Evolutionary conservation across 2,797 vertebrate genomes (phyloP), one percentile per base, ranked within the genome.

Genomic region (Kryptolebias ocellatus): DNA sequence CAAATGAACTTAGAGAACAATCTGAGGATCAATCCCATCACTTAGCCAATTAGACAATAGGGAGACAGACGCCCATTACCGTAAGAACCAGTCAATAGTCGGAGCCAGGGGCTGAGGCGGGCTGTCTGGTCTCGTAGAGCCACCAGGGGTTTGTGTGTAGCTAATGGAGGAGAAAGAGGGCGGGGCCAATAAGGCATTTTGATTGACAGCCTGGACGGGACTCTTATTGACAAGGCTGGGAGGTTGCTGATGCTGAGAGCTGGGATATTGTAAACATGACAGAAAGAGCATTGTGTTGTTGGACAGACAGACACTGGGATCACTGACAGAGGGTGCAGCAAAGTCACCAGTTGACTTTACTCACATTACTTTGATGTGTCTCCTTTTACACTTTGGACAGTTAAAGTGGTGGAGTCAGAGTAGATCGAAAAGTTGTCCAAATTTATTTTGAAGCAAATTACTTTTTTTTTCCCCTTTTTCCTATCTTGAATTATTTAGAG

Each of bases 21-120:
- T 92, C 86, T 86, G 75, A 89, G 84, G 87, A 93, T 93, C 92
- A 93, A 94, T 93, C 87, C 87, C 90, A 92, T 93, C 92, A 93
- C 93, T 94, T 92, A 93, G 89, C 90, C 93, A 93, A 93, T 93
- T 93, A 94, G 90, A 92, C 90, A 90, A 89, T 80, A 88, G 88
- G 87, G 89, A 93, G 92, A 93, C 91, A 92, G 92, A 93, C 83
- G 81, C 62, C 92, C 91, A 92, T 93, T 94, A 94, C 87, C 74
- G 84, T 90, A 86, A 88, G 87, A 90, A 88, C 85, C 88, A 87
- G 93, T 94, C 93, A 80, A 94, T 93, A 93, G 79, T 76, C 59
- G 91, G 93, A 92, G 92, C 86, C 93, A 88, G 81, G 68, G 83
- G 75, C 80, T 71, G 76, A 84, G 88, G 87, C 83, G 85, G 89